Evolutionary conservation across 2,888 invertebrate species (phyloP), one percentile per base, ranked within the genome.

Genomic region (Napeogenes sylphis): DNA sequence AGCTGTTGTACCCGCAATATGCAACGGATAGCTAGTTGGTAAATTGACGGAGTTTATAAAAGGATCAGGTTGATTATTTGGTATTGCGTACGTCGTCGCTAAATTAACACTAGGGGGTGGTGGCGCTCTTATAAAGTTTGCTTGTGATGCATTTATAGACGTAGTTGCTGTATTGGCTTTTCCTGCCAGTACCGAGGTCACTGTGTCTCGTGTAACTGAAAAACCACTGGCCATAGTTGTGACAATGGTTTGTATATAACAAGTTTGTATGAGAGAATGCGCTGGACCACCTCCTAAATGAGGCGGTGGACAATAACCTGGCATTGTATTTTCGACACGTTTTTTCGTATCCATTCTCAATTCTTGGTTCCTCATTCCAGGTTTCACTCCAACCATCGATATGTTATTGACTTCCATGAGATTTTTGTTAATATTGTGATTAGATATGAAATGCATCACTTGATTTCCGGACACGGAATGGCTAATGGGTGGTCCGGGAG

Each of bases 111-210:
- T 88, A 61, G 88, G 83, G 63, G 90, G 82, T 0, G 87, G 88
- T 3, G 87, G 83, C 68, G 75, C 92, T 73, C 89, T 72, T 8
- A 85, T 71, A 63, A 83, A 90, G 75, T 78, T 92, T 61, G 74
- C 92, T 67, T 87, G 88, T 4, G 93, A 92, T 38, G 93, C 93
- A 71, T 94, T 94, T 35, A 95, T 93, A 0, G 95, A 94, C 0
- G 95, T 95, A 0, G 95, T 95, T 0, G 94, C 94, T 0, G 95
- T 95, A 71, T 94, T 94, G 0, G 95, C 93, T 78, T 93, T 92
- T 3, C 95, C 95, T 2, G 95, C 95, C 66, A 95, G 81, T 2
- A 96, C 95, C 0, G 94, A 95, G 0, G 96, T 96, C 30, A 96
- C 94, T 0, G 96, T 96, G 77, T 96, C 96, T 70, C 95, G 92